Conservation (phyloP, 1,140 invertebrate genomes). For the Mactra quadrangularis region DNA sequence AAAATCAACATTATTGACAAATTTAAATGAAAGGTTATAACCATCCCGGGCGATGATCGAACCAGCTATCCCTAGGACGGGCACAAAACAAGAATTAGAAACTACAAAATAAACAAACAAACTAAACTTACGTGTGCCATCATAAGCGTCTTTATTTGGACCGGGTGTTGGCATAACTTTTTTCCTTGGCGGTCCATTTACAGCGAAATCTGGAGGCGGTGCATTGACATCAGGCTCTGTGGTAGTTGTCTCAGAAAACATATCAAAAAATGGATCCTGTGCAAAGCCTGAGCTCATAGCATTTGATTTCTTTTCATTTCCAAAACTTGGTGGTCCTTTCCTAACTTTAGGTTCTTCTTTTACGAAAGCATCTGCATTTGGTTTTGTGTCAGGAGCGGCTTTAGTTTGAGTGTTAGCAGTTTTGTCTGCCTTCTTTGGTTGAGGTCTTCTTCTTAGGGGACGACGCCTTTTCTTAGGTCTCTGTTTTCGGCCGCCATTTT, state of each 20-base stretch:
- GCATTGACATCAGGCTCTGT: background rate
- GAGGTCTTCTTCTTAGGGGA: background rate
- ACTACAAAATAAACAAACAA: too few species aligned
- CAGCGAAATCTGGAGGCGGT: conserved; percentile 28
- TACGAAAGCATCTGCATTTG: background rate
- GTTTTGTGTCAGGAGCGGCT: background rate
- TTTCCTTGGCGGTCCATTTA: conserved; percentile 2
- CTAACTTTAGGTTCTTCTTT: background rate
- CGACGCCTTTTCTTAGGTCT: background rate
- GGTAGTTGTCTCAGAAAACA: conserved; percentile 20
- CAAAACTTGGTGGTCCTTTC: background rate
- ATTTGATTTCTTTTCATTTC: background rate
- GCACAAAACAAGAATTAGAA: too few species aligned
- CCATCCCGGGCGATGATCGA: too few species aligned
- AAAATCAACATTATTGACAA: too few species aligned
- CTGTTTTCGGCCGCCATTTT: too few species aligned
- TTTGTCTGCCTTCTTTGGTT: background rate
- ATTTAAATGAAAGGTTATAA: too few species aligned
- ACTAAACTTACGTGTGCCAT: conserved; percentile 37
- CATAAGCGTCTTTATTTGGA: conserved; percentile 5
- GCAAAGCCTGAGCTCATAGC: background rate
- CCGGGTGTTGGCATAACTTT: conserved; percentile 34
- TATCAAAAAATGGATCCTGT: conserved; percentile 14
- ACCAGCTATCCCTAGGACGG: too few species aligned
- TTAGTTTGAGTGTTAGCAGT: background rate